Evolutionary conservation across 1,140 invertebrate genomes (phyloP).

Genomic region (Drosophila subobscura): DNA sequence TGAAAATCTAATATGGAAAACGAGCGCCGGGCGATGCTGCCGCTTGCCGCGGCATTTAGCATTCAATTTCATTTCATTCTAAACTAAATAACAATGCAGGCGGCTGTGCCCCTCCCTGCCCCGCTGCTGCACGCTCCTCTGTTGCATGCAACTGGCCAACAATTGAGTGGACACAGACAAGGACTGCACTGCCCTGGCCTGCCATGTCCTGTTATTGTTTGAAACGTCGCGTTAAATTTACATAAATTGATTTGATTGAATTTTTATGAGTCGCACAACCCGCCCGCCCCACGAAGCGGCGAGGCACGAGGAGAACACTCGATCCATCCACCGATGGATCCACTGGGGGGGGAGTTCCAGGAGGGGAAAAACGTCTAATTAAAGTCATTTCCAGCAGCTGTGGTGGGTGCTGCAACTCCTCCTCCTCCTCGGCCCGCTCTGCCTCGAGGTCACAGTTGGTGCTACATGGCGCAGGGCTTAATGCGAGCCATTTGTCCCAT

Average conservation of each 20-base stretch:
- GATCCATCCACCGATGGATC: slow-evolving; percentile 33
- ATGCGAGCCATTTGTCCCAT: slow-evolving; percentile 60
- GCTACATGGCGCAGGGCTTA: slow-evolving; percentile 71
- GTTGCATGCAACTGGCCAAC: not conserved
- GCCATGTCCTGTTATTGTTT: slow-evolving; percentile 29
- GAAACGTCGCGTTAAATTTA: slow-evolving; percentile 74
- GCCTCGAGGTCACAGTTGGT: slow-evolving; percentile 73
- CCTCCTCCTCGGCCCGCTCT: slow-evolving; percentile 12
- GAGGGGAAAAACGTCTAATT: slow-evolving; percentile 53
- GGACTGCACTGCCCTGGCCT: too few species aligned
- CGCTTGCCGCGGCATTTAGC: slow-evolving; percentile 49
- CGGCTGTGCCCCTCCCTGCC: not conserved
- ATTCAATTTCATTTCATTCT: slow-evolving; percentile 69
- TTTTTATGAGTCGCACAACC: slow-evolving; percentile 68
- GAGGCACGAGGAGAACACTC: not conserved
- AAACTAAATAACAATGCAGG: slow-evolving; percentile 76
- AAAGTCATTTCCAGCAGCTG: slow-evolving; percentile 75
- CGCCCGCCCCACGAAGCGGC: not conserved
- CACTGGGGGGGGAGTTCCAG: not conserved
- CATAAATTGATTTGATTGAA: slow-evolving; percentile 83
- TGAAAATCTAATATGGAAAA: slow-evolving; percentile 65
- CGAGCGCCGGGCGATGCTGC: slow-evolving; percentile 21
- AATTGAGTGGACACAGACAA: too few species aligned
- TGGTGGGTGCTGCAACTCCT: not conserved
- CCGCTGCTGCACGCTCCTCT: not conserved